Conservation (phyloP, 2,888 invertebrate species). For the Drosophila anomalata region DNA sequence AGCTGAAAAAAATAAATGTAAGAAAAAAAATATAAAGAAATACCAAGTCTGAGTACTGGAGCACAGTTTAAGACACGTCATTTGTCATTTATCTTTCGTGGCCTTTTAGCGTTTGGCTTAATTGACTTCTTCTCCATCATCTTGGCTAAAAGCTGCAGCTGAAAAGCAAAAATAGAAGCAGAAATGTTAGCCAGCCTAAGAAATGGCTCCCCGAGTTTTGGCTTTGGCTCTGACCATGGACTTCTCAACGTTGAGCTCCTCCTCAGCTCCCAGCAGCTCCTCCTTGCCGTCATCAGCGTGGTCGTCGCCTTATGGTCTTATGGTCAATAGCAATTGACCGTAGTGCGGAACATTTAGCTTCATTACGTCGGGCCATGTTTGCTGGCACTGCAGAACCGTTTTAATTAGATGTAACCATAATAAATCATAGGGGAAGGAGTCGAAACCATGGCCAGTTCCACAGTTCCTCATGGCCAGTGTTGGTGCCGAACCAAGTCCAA, state of each 20-base stretch:
- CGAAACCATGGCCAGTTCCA: conserved; percentile 1
- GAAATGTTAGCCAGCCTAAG: conserved; percentile 8
- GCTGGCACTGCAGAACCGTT: conserved; percentile 71
- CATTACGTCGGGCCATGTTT: conserved; percentile 75
- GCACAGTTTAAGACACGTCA: conserved; percentile 68
- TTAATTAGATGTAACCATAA: conserved; percentile 78
- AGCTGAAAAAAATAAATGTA: background rate
- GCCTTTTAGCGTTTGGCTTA: conserved; percentile 74
- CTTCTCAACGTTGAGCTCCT: background rate
- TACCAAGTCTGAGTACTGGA: conserved; percentile 14
- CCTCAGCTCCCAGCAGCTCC: background rate
- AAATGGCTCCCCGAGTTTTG: conserved; percentile 2
- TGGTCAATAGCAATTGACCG: conserved; percentile 76
- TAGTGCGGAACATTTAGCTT: conserved; percentile 76
- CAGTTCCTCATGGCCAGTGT: background rate
- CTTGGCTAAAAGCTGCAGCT: conserved; percentile 18
- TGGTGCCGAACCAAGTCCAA: conserved; percentile 22
- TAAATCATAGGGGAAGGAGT: conserved; percentile 55
- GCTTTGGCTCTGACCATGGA: no score
- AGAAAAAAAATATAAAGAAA: background rate
- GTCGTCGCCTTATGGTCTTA: conserved; percentile 54
- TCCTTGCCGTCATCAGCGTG: background rate
- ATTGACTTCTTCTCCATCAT: conserved; percentile 64
- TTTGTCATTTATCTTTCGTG: conserved; percentile 73
- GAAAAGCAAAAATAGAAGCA: conserved; percentile 20